Conservation (phyloP, 2,797 vertebrate species). For the Smutsia gigantea region DNA sequence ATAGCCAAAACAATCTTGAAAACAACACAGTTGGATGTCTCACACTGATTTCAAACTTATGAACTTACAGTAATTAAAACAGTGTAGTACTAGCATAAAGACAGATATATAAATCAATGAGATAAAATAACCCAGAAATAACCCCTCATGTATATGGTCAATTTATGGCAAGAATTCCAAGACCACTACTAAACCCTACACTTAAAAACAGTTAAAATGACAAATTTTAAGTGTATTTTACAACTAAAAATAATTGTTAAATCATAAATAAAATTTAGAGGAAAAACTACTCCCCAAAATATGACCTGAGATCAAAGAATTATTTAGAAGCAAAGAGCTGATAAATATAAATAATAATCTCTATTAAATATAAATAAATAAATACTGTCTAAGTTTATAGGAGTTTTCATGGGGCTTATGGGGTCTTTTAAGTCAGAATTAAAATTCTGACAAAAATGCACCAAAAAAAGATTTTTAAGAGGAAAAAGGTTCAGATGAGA, state of each 20-base stretch:
- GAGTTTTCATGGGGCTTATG: not conserved
- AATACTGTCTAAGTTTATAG: not conserved
- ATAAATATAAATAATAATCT: not conserved
- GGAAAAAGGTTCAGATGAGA: not conserved
- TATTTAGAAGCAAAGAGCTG: not conserved
- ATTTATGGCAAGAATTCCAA: not conserved
- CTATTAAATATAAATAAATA: not conserved
- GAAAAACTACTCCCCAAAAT: not conserved
- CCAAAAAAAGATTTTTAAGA: not conserved
- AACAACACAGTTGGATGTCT: not conserved
- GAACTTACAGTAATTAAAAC: not conserved
- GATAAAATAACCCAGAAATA: not conserved
- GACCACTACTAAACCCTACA: not conserved
- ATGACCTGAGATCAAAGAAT: not conserved
- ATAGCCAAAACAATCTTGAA: not conserved
- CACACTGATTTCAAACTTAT: not conserved
- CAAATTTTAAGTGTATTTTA: not conserved
- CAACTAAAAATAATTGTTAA: not conserved
- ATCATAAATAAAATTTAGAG: not conserved
- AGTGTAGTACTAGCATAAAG: not conserved
- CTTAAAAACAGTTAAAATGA: not conserved
- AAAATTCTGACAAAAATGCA: not conserved
- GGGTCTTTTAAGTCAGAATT: not conserved
- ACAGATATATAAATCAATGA: not conserved
- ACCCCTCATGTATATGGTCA: not conserved